Evolutionary conservation across 2,888 invertebrate species (phyloP).

Genomic region (Stenolophus ochropezus): DNA sequence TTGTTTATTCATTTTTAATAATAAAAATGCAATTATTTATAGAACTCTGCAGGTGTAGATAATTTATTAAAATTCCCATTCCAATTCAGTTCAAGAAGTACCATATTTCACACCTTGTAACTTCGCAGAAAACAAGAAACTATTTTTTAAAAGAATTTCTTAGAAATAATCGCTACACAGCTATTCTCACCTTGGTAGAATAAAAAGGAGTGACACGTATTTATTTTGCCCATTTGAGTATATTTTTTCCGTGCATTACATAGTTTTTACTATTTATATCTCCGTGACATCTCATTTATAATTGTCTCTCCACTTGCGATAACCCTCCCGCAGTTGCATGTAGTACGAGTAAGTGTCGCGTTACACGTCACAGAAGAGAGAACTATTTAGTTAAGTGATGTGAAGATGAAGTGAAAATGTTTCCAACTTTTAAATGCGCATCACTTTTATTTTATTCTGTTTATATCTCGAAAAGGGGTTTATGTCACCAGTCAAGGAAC

Average conservation of each 20-base stretch:
- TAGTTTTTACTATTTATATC: not conserved
- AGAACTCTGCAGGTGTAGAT: no score
- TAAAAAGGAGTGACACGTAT: not conserved
- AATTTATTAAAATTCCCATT: no score
- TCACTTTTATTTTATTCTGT: not conserved
- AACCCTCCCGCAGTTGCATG: not conserved
- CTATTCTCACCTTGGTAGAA: not conserved
- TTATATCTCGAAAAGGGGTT: not conserved
- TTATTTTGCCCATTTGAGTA: not conserved
- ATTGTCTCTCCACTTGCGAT: not conserved
- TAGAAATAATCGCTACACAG: not conserved
- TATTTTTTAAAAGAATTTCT: not conserved
- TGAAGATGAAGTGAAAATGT: not conserved
- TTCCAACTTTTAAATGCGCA: not conserved
- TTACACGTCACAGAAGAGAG: not conserved
- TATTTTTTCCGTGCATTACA: not conserved
- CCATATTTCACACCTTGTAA: no score
- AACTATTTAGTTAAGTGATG: constrained; percentile 22
- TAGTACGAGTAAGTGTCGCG: not conserved
- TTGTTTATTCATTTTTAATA: no score
- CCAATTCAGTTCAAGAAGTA: no score
- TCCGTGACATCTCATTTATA: not conserved
- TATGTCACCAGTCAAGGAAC: not conserved
- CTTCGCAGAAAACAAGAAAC: no score
- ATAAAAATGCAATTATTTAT: no score